Conservation (phyloP, 2,113 vertebrate genomes). For the Catagonus wagneri region DNA sequence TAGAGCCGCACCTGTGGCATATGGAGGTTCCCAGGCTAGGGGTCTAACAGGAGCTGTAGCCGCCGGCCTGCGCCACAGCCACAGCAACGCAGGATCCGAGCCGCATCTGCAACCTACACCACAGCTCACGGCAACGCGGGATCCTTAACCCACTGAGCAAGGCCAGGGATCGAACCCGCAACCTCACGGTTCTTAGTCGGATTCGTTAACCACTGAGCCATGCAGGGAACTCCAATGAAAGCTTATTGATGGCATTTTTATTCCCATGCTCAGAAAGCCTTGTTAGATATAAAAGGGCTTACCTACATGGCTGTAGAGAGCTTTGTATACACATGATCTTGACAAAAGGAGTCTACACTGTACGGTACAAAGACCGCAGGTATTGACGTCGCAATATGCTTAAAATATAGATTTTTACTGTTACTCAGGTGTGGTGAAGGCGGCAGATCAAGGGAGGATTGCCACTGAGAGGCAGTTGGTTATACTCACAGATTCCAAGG, state of each 20-base stretch:
- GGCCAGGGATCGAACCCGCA: too few species aligned
- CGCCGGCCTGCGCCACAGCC: too few species aligned
- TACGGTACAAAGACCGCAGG: not conserved
- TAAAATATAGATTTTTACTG: not conserved
- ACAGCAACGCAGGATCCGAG: too few species aligned
- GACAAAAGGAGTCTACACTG: fast-evolving
- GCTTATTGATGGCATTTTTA: not conserved
- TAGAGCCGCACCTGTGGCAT: too few species aligned
- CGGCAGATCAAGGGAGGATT: not conserved
- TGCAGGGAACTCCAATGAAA: too few species aligned
- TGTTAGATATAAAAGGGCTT: not conserved
- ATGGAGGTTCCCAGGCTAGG: too few species aligned
- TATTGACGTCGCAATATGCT: not conserved
- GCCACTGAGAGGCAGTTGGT: not conserved
- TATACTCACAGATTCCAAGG: not conserved
- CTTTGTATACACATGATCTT: not conserved
- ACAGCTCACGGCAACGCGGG: too few species aligned
- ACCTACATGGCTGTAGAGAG: not conserved
- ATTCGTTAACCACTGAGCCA: too few species aligned
- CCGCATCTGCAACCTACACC: too few species aligned
- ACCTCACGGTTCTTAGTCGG: too few species aligned
- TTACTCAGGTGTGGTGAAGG: not conserved
- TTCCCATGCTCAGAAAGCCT: not conserved
- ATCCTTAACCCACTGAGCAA: too few species aligned
- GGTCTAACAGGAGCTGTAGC: too few species aligned